Conservation (phyloP, 2,113 vertebrate genomes). For the Eleginops maclovinus region DNA sequence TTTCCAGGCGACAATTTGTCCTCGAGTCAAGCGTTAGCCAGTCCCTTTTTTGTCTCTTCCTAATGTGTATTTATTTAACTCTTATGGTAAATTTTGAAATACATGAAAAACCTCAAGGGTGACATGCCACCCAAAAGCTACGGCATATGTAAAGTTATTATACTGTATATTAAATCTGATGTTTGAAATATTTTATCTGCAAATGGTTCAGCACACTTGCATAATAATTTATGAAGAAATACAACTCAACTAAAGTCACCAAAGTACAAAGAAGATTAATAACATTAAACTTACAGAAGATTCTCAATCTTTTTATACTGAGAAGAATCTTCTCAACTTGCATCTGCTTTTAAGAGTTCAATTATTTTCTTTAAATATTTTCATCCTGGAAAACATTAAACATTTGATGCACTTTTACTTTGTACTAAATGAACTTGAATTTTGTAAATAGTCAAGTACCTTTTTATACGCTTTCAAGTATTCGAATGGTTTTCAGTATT, state of each 20-base stretch:
- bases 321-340: conserved; percentile 45
- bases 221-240: conserved; percentile 68
- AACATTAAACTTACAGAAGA: conserved; percentile 24
- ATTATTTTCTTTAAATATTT: conserved; percentile 38
- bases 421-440: conserved; percentile 84
- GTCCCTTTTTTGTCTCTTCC: conserved; percentile 50
- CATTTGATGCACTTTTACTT: conserved; percentile 84
- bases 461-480: conserved; percentile 72
- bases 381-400: conserved; percentile 57
- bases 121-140: conserved; percentile 55
- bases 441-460: conserved; percentile 82
- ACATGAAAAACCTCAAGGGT: conserved; percentile 78
- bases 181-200: conserved; percentile 54
- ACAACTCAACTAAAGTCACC: conserved; percentile 46
- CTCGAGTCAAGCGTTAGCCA: conserved; percentile 41
- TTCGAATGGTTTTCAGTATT: conserved; percentile 49
- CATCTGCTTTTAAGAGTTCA: conserved; percentile 31
- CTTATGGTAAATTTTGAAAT: conserved; percentile 55
- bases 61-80: conserved; percentile 78
- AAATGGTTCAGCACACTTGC: conserved; percentile 39
- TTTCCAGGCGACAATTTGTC: conserved; percentile 34
- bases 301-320: conserved; percentile 20
- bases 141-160: conserved; percentile 57
- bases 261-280: conserved; percentile 30
- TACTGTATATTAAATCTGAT: conserved; percentile 68